A percentile compares a stretch with the other conserved stretches of the same genome.
These are phyloP conservation scores for Austrolebias charrua DNA, from an alignment of 2,797 vertebrate genomes.

Conservation along the genomic window DNA sequence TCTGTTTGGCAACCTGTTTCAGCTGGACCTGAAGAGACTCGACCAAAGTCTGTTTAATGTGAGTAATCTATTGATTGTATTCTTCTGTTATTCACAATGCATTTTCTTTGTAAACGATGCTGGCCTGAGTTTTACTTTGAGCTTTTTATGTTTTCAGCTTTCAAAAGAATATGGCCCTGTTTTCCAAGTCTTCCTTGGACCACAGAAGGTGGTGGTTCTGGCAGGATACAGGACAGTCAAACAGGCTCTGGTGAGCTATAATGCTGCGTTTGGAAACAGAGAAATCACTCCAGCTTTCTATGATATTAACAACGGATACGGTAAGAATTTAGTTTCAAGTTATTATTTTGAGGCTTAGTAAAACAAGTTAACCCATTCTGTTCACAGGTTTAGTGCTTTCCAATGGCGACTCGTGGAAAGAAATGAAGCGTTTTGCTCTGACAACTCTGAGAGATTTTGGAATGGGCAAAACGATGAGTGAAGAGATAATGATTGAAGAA, in stretches of 20 bases:
- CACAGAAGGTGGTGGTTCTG: conserved; percentile 64
- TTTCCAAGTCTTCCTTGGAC: conserved; percentile 60
- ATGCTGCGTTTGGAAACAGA: conserved; percentile 61
- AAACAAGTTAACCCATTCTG: neutral
- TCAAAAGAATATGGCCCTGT: conserved; percentile 63
- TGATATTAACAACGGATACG: conserved; percentile 43
- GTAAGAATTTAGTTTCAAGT: conserved; percentile 9
- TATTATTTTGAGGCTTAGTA: no score
- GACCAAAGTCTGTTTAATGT: conserved; percentile 58
- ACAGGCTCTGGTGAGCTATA: conserved; percentile 60
- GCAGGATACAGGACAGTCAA: conserved; percentile 62
- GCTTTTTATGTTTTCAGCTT: no score
- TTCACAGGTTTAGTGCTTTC: conserved; percentile 59
- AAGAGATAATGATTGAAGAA: conserved; percentile 67
- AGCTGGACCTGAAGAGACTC: conserved; percentile 53
- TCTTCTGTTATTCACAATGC: neutral
- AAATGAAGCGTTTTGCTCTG: conserved; percentile 73
- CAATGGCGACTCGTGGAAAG: conserved; percentile 70
- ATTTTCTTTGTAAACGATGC: no score
- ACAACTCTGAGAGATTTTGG: conserved; percentile 68
- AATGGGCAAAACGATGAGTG: conserved; percentile 69
- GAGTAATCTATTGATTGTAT: conserved; percentile 4
- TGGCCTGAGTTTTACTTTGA: neutral
- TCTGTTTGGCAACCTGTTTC: conserved; percentile 71
- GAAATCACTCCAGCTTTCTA: conserved; percentile 40